phyloP scores from a whole-genome alignment of 2,797 vertebrate genomes.

The Tapera naevia region DNA sequence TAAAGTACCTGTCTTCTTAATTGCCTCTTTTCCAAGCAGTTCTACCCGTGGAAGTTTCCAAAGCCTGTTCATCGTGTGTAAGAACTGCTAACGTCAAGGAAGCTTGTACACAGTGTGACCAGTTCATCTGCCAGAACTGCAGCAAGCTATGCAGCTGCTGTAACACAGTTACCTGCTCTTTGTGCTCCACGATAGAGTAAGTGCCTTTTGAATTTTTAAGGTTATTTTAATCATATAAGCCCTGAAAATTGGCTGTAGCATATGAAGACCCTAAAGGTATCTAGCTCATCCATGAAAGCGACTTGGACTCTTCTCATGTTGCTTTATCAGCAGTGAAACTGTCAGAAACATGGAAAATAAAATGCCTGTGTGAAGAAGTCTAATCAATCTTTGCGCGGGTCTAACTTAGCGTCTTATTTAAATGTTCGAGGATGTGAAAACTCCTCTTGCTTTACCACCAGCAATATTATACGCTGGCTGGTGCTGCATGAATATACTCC shows the following conservation, averaged over 20 bases:
- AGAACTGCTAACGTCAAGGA: slow-evolving; percentile 64
- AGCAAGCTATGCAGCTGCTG: slow-evolving; percentile 74
- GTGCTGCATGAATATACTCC: neutral
- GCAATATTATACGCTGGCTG: neutral
- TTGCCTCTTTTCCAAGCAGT: slow-evolving; percentile 13
- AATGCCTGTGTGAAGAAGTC: neutral
- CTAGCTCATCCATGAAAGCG: accelerated
- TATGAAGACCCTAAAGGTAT: neutral
- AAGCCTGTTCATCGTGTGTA: slow-evolving; percentile 74
- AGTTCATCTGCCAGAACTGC: slow-evolving; percentile 70
- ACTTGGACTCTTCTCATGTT: neutral
- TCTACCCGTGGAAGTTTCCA: neutral
- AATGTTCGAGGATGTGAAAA: neutral
- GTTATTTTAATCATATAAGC: neutral
- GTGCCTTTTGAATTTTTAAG: slow-evolving; percentile 3
- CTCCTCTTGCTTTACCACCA: neutral
- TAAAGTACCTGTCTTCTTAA: neutral
- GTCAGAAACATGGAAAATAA: neutral
- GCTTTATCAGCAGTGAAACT: neutral
- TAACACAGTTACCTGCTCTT: slow-evolving; percentile 50
- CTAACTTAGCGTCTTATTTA: neutral
- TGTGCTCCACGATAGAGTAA: slow-evolving; percentile 76
- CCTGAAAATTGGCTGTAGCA: neutral
- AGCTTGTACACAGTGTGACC: slow-evolving; percentile 69
- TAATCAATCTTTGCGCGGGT: neutral